phyloP scores from a whole-genome alignment of 2,113 vertebrate species.

The Clarias magur region DNA sequence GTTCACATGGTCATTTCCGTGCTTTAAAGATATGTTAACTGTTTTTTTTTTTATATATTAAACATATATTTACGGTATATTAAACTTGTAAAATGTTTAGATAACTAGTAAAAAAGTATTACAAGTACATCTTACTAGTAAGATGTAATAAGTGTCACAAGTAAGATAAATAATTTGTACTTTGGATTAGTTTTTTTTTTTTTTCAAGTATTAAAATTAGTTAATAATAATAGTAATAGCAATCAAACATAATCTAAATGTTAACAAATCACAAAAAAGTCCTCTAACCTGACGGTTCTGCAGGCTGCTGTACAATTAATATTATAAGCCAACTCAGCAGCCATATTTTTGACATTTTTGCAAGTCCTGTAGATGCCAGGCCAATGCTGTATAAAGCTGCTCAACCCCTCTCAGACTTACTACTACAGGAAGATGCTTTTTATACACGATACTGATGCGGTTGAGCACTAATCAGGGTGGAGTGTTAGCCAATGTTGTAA shows the following conservation, averaged over 20 bases:
- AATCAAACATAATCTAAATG: neutral
- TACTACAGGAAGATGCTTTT: neutral
- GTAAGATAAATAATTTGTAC: neutral
- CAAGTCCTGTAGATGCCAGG: neutral
- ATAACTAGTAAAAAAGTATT: neutral
- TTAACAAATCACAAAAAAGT: neutral
- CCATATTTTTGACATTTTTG: constrained; percentile 28
- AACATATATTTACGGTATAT: neutral
- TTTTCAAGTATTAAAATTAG: neutral
- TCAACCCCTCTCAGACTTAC: neutral
- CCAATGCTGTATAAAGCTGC: neutral
- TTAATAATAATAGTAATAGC: neutral
- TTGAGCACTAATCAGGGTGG: constrained; percentile 17
- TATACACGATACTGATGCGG: neutral
- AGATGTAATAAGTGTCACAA: no score
- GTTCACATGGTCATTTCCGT: neutral
- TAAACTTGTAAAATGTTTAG: neutral
- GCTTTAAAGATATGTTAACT: neutral
- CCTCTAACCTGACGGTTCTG: constrained; percentile 37
- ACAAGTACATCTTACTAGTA: no score
- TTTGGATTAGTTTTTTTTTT: neutral
- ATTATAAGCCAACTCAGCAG: constrained; percentile 31
- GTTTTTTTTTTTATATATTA: no score
- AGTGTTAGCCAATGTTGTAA: neutral
- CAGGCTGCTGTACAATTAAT: constrained; percentile 11